phyloP scores from a whole-genome alignment of 2,888 invertebrate species.

The Anodontia alba region DNA sequence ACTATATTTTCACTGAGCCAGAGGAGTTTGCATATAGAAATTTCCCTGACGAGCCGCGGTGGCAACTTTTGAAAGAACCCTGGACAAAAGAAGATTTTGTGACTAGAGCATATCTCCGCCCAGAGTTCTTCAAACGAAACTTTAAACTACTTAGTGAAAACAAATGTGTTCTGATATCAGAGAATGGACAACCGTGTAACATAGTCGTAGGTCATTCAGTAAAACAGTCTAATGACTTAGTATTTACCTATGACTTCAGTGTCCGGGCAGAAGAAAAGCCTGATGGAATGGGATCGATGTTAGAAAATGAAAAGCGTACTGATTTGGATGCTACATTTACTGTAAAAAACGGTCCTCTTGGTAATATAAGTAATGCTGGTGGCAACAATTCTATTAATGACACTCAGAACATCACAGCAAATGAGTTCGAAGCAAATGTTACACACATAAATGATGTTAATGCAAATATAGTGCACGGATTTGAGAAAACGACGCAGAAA shows the following conservation, averaged over 20 bases:
- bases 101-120: conserved; percentile 38
- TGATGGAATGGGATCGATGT: not conserved
- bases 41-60: conserved; percentile 57
- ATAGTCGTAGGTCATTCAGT: conserved; percentile 38
- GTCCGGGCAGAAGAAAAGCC: conserved; percentile 27
- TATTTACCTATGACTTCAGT: conserved; percentile 53
- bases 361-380: not conserved
- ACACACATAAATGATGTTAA: not conserved
- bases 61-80: conserved; percentile 54
- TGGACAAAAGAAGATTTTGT: conserved; percentile 46
- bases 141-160: conserved; percentile 47
- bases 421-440: not conserved
- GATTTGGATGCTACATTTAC: not conserved
- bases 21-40: conserved; percentile 59
- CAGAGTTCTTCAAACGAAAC: conserved; percentile 44
- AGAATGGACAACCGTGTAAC: conserved; percentile 45
- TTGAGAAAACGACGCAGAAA: no score
- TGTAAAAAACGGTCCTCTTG: not conserved
- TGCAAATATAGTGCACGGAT: not conserved
- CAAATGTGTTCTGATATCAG: conserved; percentile 45
- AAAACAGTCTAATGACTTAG: conserved; percentile 16
- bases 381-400: not conserved
- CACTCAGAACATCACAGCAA: not conserved
- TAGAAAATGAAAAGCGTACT: not conserved
- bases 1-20: conserved; percentile 61